Evolutionary conservation across 2,888 invertebrate genomes (phyloP).

Genomic region (Holacanthella duospinosa): DNA sequence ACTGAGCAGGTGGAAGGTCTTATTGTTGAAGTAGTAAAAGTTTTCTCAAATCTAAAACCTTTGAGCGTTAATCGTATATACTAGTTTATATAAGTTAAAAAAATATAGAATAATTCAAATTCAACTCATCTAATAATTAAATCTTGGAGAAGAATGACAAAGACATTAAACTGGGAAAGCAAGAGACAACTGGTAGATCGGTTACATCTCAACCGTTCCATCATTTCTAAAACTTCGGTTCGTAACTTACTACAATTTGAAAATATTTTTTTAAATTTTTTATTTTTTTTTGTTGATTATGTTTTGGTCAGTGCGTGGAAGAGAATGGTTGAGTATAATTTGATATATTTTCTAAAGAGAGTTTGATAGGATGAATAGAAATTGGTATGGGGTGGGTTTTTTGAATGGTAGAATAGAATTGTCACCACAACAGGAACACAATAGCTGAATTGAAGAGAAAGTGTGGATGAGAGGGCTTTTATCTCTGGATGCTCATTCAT

Average conservation of each 20-base stretch:
- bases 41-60: no score
- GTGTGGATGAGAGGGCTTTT: no score
- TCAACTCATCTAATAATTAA: conserved; percentile 16
- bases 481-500: conserved; percentile 10
- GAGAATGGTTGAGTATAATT: not conserved
- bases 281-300: no score
- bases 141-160: conserved; percentile 22
- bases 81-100: not conserved
- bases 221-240: not conserved
- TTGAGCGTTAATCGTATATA: no score
- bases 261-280: no score
- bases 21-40: no score
- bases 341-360: not conserved
- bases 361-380: not conserved
- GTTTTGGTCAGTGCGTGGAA: no score
- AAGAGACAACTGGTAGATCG: no score
- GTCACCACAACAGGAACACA: conserved; percentile 1
- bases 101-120: no score
- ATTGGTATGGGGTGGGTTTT: not conserved
- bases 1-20: no score
- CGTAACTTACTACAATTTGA: not conserved
- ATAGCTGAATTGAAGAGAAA: not conserved
- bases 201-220: conserved; percentile 13
- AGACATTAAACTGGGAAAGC: conserved; percentile 22
- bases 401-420: not conserved